Evolutionary conservation across 2,113 vertebrate genomes (phyloP), one percentile per base, ranked within the genome.

Genomic region (Nymphicus hollandicus): DNA sequence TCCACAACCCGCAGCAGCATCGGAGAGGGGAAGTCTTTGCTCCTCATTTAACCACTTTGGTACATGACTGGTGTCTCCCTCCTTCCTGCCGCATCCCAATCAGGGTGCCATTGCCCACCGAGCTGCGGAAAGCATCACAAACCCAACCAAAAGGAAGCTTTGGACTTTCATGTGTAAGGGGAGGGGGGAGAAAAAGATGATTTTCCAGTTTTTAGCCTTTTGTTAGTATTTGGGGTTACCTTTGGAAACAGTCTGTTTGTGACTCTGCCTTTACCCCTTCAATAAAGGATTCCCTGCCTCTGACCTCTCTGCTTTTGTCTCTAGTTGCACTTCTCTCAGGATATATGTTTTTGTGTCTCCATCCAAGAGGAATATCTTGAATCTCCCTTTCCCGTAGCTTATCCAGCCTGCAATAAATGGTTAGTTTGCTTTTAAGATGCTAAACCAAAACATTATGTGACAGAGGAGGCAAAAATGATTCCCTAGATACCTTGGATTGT

Each of bases 221-320:
- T 73, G 72, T 90, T 81, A 66, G 86, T 91, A 69, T 89, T 91
- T 77, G 80, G 9, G 88, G 91, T 91, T 91, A 66, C 96, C 73
- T 91, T 91, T 92, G 69, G 49, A 86, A 94, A 44, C 80, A 81
- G 52, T 47, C 69, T 71, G 68, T 76, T 73, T 91, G 85, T 90
- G 94, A 93, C 44, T 92, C 77, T 96, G 94, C 91, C 90, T 94
- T 94, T 91, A 78, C 63, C 60, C 68, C 70, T 89, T 94, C 95
- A 97, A 97, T 97, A 97, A 97, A 97, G 94, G 86, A 95, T 81
- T 93, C 95, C 78, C 78, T 93, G 73, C 88, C 85, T 76, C 46
- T 79, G 58, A 83, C 19, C 44, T 46, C n/a, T 37, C 47, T 9
- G 66, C 2, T 2, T 65, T 71, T 41, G 61, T 73, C 82, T 89